A percentile compares a stretch with the other conserved stretches of the same genome.
Evolutionary conservation across 2,113 vertebrate genomes (phyloP).

Genomic region (Phasianus colchicus): DNA sequence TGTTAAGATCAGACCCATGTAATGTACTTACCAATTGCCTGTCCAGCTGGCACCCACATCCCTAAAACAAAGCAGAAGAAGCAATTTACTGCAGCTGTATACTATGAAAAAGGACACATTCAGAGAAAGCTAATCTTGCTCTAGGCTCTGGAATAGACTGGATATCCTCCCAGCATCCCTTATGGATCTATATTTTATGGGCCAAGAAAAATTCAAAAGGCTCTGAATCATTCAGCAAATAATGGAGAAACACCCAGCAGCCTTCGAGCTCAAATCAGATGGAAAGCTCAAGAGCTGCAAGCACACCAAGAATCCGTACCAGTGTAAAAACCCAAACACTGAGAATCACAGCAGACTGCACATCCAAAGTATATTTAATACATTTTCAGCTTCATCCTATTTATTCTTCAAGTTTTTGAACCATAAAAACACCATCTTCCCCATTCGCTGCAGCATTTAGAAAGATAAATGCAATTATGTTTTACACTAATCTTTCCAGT

Average conservation of each 20-base stretch:
- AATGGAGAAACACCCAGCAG: background rate
- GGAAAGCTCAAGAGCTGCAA: background rate
- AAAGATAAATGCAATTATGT: background rate
- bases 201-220: background rate
- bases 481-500: slow-evolving; percentile 9
- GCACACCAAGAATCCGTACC: background rate
- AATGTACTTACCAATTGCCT: slow-evolving; percentile 90
- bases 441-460: background rate
- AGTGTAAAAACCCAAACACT: background rate
- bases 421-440: background rate
- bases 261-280: background rate
- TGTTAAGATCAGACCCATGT: background rate
- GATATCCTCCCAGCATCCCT: background rate
- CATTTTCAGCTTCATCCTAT: background rate
- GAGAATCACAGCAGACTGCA: background rate
- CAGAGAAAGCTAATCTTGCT: background rate
- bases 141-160: background rate
- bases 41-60: slow-evolving; percentile 98
- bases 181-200: background rate
- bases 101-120: background rate
- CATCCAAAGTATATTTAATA: background rate
- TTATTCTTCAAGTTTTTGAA: background rate
- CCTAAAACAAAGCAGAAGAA: slow-evolving; percentile 78
- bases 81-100: background rate
- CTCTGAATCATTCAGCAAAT: slow-evolving; percentile 11